Percentiles rank a stretch among this genome's conserved stretches.
Evolutionary conservation across 2,888 invertebrate species (phyloP).

Genomic region (Gasteruption jaculator): DNA sequence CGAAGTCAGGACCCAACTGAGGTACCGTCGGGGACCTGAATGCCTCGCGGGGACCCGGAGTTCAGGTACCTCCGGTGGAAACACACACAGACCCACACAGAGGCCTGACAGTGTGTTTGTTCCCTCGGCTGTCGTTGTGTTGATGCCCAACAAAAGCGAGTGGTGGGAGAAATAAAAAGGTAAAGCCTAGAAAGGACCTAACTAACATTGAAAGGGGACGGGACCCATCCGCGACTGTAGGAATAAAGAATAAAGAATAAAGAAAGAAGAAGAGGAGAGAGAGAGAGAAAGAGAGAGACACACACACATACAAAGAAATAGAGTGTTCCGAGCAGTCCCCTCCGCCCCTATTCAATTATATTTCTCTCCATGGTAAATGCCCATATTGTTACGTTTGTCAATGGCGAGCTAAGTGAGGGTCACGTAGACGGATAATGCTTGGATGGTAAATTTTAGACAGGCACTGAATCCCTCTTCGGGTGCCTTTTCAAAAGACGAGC

Average conservation of each 20-base stretch:
- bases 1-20: conserved; percentile 50
- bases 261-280: conserved; percentile 24
- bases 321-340: conserved; percentile 30
- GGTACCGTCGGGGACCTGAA: conserved; percentile 40
- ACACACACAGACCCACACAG: too few relatives aligned
- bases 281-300: conserved; percentile 5
- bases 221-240: conserved; percentile 33
- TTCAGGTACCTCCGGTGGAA: conserved; percentile 44
- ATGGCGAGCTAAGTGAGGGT: conserved; percentile 49
- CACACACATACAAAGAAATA: conserved; percentile 18
- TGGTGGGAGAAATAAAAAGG: conserved; percentile 45
- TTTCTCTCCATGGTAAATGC: conserved; percentile 50
- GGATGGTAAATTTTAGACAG: conserved; percentile 39
- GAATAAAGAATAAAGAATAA: conserved; percentile 24
- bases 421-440: conserved; percentile 44
- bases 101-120: too few relatives aligned
- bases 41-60: conserved; percentile 38
- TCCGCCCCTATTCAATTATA: conserved; percentile 48
- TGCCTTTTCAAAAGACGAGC: too few relatives aligned
- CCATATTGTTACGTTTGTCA: conserved; percentile 52
- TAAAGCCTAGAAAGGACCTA: conserved; percentile 48
- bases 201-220: conserved; percentile 43
- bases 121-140: too few relatives aligned
- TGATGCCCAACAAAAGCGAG: too few relatives aligned
- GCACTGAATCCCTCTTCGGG: conserved; percentile 24